Evolutionary conservation across 2,113 vertebrate species (phyloP).

Genomic region (Baryphthengus martii): DNA sequence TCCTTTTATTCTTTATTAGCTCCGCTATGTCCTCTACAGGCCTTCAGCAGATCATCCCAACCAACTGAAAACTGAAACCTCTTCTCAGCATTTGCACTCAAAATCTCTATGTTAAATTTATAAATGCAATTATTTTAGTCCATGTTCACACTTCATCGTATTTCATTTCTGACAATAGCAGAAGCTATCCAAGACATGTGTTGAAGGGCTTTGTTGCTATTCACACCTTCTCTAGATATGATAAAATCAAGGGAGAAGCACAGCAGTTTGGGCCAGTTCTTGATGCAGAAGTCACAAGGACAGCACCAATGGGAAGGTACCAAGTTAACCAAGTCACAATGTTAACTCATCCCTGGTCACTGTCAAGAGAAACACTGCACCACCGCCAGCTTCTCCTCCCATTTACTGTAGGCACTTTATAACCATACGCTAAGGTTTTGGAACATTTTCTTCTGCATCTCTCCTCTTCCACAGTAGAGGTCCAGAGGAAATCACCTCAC

Average conservation of each 20-base stretch:
- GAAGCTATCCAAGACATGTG: background rate
- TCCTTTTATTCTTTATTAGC: background rate
- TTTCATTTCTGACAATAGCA: background rate
- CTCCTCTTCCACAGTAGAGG: background rate
- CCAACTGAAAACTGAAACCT: background rate
- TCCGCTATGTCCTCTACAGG: constrained; percentile 16
- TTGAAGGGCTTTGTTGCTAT: background rate
- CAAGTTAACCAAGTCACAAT: accelerated
- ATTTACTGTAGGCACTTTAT: background rate
- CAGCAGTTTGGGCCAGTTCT: accelerated
- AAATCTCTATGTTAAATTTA: background rate
- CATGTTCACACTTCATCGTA: background rate
- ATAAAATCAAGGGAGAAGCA: background rate
- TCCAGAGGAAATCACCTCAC: background rate
- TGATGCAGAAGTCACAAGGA: background rate
- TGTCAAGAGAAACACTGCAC: background rate
- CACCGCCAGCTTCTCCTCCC: background rate
- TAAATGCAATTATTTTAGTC: background rate
- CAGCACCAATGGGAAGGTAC: background rate
- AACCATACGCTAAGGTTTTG: background rate
- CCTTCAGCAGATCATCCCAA: background rate
- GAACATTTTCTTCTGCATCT: background rate
- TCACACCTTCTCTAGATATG: background rate
- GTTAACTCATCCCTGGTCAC: background rate
- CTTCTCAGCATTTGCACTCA: background rate